These are phyloP conservation scores for Chymomyza procnemis DNA, from an alignment of 2,888 invertebrate genomes.

Conservation along the genomic window DNA sequence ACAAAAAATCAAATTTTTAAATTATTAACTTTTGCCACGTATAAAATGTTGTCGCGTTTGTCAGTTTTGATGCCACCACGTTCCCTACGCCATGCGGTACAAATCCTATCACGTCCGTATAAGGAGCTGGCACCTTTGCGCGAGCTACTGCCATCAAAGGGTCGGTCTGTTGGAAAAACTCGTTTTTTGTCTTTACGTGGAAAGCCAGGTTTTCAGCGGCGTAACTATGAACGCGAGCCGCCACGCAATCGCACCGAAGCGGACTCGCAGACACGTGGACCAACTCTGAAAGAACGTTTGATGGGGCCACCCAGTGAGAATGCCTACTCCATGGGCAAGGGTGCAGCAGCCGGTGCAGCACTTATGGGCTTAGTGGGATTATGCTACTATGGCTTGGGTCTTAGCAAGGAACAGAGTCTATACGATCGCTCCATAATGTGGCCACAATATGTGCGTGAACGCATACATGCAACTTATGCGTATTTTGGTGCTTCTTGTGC, in stretches of 20 bases:
- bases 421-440: slow-evolving; percentile 93
- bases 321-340: slow-evolving; percentile 92
- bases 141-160: not conserved
- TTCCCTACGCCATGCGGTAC: slow-evolving; percentile 27
- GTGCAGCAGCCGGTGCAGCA: slow-evolving; percentile 93
- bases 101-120: slow-evolving; percentile 22
- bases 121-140: slow-evolving; percentile 17
- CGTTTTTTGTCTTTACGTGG: not conserved
- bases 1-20: too few relatives aligned
- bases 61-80: slow-evolving; percentile 27
- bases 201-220: slow-evolving; percentile 3
- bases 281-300: slow-evolving; percentile 82
- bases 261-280: slow-evolving; percentile 79
- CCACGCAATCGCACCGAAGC: slow-evolving; percentile 40
- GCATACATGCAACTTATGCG: slow-evolving; percentile 92
- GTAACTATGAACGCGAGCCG: slow-evolving; percentile 33
- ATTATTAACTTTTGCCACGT: too few relatives aligned
- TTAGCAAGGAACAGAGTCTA: slow-evolving; percentile 87
- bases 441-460: slow-evolving; percentile 94
- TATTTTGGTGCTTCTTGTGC: slow-evolving; percentile 94
- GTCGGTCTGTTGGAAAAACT: slow-evolving; percentile 4
- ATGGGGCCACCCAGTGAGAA: slow-evolving; percentile 89
- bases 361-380: slow-evolving; percentile 92
- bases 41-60: slow-evolving; percentile 44
- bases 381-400: slow-evolving; percentile 95